Evolutionary conservation across 2,113 vertebrate species (phyloP).

Genomic region (Campylomormyrus tamandua): DNA sequence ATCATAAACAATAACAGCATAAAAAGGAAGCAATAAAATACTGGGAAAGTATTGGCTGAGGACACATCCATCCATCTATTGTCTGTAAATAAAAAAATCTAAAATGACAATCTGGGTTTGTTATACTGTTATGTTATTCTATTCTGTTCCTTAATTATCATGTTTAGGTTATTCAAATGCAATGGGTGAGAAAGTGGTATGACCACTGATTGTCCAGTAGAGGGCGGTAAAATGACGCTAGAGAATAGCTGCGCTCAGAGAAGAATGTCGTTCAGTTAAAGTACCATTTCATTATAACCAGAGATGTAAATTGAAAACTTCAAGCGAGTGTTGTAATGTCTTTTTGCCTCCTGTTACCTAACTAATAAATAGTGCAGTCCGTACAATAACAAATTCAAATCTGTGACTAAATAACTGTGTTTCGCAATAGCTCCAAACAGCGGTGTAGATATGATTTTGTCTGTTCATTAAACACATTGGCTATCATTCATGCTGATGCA

Average conservation of each 20-base stretch:
- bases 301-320: constrained; percentile 5
- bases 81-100: neutral
- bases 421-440: neutral
- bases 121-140: neutral
- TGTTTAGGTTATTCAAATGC: neutral
- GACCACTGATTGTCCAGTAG: neutral
- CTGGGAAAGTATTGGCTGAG: neutral
- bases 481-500: neutral
- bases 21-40: neutral
- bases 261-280: neutral
- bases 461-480: neutral
- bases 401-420: neutral
- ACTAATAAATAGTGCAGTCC: constrained; percentile 4
- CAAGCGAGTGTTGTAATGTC: neutral
- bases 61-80: neutral
- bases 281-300: neutral
- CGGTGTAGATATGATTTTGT: neutral
- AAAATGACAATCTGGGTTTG: neutral
- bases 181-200: neutral
- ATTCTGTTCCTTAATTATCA: neutral
- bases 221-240: neutral
- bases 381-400: neutral
- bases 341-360: neutral
- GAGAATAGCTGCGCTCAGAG: neutral
- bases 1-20: neutral